A percentile compares a stretch with the other conserved stretches of the same genome.
These are phyloP conservation scores for Nysson spinosus DNA, from an alignment of 2,888 invertebrate species.

Conservation along the genomic window DNA sequence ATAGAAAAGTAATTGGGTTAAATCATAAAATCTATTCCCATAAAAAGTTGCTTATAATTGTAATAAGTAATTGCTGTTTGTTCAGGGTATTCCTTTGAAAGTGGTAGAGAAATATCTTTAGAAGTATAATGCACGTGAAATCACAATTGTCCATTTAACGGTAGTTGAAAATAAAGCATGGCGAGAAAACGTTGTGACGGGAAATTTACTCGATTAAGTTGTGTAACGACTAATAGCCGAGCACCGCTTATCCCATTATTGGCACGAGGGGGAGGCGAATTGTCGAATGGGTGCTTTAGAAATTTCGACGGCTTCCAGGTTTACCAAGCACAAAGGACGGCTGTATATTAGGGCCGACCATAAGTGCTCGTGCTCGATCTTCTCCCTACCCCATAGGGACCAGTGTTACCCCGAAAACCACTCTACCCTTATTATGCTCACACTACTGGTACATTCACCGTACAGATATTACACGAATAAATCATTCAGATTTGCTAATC, in stretches of 20 bases:
- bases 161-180: conserved; percentile 14
- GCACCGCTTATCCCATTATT: conserved; percentile 62
- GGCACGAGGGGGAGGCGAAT: conserved; percentile 41
- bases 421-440: conserved; percentile 9
- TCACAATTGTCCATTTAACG: conserved; percentile 12
- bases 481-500: no score
- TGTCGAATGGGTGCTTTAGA: conserved; percentile 56
- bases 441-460: no score
- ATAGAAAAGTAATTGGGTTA: no score
- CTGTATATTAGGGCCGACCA: conserved; percentile 56
- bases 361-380: conserved; percentile 36
- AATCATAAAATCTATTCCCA: no score
- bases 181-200: conserved; percentile 26
- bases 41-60: no score
- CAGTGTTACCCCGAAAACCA: conserved; percentile 25
- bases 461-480: no score
- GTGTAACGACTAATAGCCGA: conserved; percentile 65
- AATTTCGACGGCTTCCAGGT: conserved; percentile 59
- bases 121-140: conserved; percentile 4
- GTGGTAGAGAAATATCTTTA: no score
- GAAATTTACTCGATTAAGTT: conserved; percentile 62
- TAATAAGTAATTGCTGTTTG: no score
- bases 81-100: no score
- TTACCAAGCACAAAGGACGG: conserved; percentile 57
- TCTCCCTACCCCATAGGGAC: conserved; percentile 11